Conservation (phyloP, 92 coral and sea anemone genomes). For the Umimayanthus kanabou region DNA sequence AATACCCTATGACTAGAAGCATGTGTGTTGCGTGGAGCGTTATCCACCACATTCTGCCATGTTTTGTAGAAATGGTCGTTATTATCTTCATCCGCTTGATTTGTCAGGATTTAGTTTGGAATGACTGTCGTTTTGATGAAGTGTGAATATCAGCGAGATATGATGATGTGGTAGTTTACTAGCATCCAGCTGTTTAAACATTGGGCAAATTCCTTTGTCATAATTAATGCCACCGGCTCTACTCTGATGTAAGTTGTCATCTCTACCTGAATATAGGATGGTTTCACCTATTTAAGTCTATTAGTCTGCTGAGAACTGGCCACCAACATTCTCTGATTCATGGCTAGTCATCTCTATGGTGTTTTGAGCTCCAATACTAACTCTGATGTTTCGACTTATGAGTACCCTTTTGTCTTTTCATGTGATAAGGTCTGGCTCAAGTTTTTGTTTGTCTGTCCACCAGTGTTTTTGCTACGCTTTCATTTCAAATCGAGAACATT, state of each 20-base stretch:
- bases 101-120: neutral
- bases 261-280: slow-evolving; percentile 23
- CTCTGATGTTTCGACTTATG: too few species aligned
- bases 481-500: too few species aligned
- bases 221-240: neutral
- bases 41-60: neutral
- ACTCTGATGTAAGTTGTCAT: slow-evolving; percentile 13
- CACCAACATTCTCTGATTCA: slow-evolving; percentile 32
- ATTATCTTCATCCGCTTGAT: neutral
- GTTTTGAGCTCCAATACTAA: neutral
- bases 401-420: too few species aligned
- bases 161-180: neutral
- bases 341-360: neutral
- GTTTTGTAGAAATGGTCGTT: neutral
- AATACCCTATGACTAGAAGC: neutral
- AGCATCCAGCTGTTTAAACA: slow-evolving; percentile 7
- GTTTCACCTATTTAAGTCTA: slow-evolving; percentile 23
- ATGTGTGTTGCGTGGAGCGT: neutral
- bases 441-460: too few species aligned
- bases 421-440: too few species aligned
- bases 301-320: neutral
- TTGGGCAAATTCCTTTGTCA: slow-evolving; percentile 21
- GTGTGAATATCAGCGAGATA: neutral
- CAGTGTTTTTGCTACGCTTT: too few species aligned
- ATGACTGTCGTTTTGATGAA: neutral